Evolutionary conservation across 1,140 invertebrate genomes (phyloP).

Genomic region (Arctopsyche grandis): DNA sequence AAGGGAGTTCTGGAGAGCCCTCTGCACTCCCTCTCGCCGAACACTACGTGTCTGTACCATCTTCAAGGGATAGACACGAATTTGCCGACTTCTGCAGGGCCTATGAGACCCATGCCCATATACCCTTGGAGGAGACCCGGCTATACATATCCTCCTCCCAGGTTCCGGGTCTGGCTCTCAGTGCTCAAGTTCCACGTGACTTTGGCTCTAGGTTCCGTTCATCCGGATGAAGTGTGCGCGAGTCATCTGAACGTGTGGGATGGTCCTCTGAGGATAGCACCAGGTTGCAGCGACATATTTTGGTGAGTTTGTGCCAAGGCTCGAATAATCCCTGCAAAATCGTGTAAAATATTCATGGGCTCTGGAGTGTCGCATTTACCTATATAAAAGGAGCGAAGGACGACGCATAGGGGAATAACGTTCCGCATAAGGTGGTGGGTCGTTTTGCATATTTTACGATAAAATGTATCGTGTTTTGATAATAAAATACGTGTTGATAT

Average conservation of each 20-base stretch:
- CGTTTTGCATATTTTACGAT: conserved; percentile 7
- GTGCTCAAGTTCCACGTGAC: conserved; percentile 86
- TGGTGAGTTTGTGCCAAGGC: conserved; percentile 66
- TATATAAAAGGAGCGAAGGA: not conserved
- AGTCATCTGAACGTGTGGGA: conserved; percentile 86
- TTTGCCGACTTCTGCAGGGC: conserved; percentile 67
- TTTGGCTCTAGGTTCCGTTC: conserved; percentile 66
- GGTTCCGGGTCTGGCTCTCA: conserved; percentile 87
- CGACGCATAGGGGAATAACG: conserved; percentile 4
- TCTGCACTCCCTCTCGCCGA: conserved; percentile 82
- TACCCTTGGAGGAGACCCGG: conserved; percentile 72
- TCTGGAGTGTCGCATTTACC: not conserved
- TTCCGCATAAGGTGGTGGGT: not conserved
- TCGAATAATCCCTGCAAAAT: conserved; percentile 1
- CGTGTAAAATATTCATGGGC: not conserved
- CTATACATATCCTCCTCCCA: conserved; percentile 67
- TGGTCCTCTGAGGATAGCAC: conserved; percentile 78
- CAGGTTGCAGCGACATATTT: conserved; percentile 81
- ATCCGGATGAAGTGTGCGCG: conserved; percentile 77
- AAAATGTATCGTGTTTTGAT: not conserved
- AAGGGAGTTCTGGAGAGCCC: conserved; percentile 83
- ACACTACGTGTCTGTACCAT: conserved; percentile 88
- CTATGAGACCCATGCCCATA: conserved; percentile 69
- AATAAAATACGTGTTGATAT: not conserved
- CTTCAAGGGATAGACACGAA: conserved; percentile 74